Percentiles rank a stretch among this genome's conserved stretches.
Conservation (phyloP, 2,797 vertebrate species). For the Xiphophorus birchmanni region DNA sequence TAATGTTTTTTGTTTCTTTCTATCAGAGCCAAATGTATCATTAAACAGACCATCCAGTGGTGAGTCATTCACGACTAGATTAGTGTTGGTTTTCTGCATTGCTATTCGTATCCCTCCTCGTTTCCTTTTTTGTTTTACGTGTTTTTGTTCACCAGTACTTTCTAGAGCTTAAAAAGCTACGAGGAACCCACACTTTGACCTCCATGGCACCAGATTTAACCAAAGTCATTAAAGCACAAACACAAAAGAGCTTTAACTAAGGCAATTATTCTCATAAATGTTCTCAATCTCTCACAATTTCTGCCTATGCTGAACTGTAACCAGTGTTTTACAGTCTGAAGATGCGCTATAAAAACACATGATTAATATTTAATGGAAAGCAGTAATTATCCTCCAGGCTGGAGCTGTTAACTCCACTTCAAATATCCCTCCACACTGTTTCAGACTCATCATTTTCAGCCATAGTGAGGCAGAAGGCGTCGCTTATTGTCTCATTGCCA, state of each 20-base stretch:
- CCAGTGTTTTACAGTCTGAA: constrained; percentile 3
- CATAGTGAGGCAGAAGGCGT: constrained; percentile 6
- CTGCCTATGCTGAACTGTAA: neutral
- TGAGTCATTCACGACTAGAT: neutral
- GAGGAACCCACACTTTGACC: constrained; percentile 6
- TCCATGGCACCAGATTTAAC: constrained; percentile 13
- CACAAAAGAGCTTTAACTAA: neutral
- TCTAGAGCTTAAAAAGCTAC: constrained; percentile 9
- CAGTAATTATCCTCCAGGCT: constrained; percentile 35
- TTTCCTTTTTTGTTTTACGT: neutral
- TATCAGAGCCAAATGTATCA: neutral
- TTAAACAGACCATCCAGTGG: neutral
- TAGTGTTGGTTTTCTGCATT: neutral
- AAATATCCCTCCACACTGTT: constrained; percentile 14
- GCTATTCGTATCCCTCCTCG: neutral
- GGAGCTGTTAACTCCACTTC: constrained; percentile 11
- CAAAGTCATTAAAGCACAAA: neutral
- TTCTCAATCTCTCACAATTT: neutral
- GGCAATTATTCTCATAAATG: neutral
- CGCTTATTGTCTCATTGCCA: constrained; percentile 40
- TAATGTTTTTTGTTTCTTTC: neutral
- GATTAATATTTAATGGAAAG: constrained; percentile 50
- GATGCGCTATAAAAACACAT: constrained; percentile 10
- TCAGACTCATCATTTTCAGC: neutral
- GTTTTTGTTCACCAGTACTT: neutral